Evolutionary conservation across 2,797 vertebrate genomes (phyloP).

Genomic region (Dendrocincla tyrannina): DNA sequence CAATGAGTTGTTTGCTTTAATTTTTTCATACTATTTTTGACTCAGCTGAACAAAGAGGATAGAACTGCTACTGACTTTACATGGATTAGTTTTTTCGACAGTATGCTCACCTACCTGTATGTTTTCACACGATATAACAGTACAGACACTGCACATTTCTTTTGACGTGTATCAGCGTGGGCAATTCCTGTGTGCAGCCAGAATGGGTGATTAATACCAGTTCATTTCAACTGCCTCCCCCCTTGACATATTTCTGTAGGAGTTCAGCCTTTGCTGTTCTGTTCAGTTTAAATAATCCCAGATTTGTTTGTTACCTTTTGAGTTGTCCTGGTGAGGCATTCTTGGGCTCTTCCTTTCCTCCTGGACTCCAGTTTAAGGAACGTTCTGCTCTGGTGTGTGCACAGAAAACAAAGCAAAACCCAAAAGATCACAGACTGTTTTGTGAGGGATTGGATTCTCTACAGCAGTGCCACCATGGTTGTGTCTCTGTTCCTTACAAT

Average conservation of each 20-base stretch:
- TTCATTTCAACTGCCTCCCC: background rate
- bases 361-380: background rate
- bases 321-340: background rate
- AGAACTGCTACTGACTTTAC: background rate
- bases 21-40: slow-evolving; percentile 38
- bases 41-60: background rate
- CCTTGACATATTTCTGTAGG: background rate
- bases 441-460: background rate
- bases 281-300: background rate
- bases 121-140: background rate
- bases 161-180: background rate
- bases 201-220: background rate
- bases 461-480: background rate
- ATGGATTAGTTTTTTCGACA: background rate
- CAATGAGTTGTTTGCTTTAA: slow-evolving; percentile 22
- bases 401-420: background rate
- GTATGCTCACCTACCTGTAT: background rate
- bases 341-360: background rate
- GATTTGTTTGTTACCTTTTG: background rate
- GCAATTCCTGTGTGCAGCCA: background rate
- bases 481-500: background rate
- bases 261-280: background rate
- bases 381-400: fast-evolving
- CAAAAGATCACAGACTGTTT: background rate
- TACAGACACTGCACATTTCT: background rate